Evolutionary conservation across 1,140 invertebrate species (phyloP), one percentile per base, ranked within the genome.

Genomic region (Drosophila parvula): DNA sequence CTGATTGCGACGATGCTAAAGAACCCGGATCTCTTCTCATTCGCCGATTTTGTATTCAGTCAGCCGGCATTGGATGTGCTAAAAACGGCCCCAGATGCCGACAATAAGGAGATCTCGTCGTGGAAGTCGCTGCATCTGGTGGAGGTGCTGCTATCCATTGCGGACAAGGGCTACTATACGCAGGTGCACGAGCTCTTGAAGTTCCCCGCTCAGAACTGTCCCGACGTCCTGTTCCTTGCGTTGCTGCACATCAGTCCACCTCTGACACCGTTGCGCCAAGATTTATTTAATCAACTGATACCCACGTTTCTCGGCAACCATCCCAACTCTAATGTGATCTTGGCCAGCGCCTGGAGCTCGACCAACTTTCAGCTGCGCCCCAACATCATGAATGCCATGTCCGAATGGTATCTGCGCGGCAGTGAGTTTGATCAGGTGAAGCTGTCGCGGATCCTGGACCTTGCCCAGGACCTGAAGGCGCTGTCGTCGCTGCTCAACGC

Each of bases 401-500:
- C 97, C 4, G 98, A 99, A 60, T 99, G 98, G 97, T 99, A 99
- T 91, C 94, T 97, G 67, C 94, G 97, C 30, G 96, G 96, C 30
- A 78, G 61, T 27, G 98, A 98, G 75, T 95, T 96, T 84, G 98
- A 99, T 93, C 98, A 99, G 92, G 96, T 95, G 1, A 95, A 98
- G 89, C 93, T 99, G 4, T 98, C 98, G 0, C 93, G 98, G 30
- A 99, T 99, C 79, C 93, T 99, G 22, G 98, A 99, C 91, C 96
- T 99, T 9, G 98, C 98, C 4, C 99, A 99, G 92, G 99, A 99
- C 93, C 93, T 99, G 0, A 99, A 99, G 93, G 98, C 98, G 0
- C 92, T 99, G 2, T 98, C 97, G 0, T 94, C 97, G 74, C 93
- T 99, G n/a, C 93, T 99, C 2, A 99, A 99, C 93, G 96, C 96